Base-by-base conservation (phyloP, 23 tunicate species). In the Corella eumyota region DNA sequence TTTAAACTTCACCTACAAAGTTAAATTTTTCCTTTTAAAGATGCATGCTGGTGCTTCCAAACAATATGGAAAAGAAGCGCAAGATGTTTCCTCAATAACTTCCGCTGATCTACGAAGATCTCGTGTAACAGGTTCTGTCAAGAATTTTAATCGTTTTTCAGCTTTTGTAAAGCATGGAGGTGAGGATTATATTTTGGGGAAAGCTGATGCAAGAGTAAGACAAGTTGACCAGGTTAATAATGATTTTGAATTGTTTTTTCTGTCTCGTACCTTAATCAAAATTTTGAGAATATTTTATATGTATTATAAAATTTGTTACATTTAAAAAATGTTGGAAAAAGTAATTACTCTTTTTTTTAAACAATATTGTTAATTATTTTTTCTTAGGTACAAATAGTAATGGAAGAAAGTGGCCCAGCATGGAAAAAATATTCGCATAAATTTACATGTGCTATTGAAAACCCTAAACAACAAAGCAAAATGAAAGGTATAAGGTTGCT, bases 91-190 rank as follows among this genome's bases (percentile, higher is more conserved):
- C 24, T 68, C 73, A 4, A 46, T 70, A 3, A 79, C 64, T 50
- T 71, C 75, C 5, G 68, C 59, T n/a, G 75, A 75, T 46, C 66
- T 68, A 30, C 64, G 78, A 69, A 56, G 73, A 5, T 54, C 74
- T 19, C 57, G 58, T 31, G 83, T 79, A 2, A 21, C 76, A 0
- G 94, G 94, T 5, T 48, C 83, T 15, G 94, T 84, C 9, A 69
- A 75, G 61, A 71, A 78, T 45, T 78, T 86, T 52, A 86, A 86
- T 57, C 40, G 95, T 25, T 86, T 86, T 64, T 86, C 95, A 25
- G 71, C 95, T 3, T 86, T 86, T 72, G 85, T 86, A 4, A 73
- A 78, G 46, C 80, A 77, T 61, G 95, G 95, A 34, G 95, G 95
- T 6, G 95, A 86, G 58, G 67, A 62, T 33, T 86, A 77, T 45